Evolutionary conservation across 2,113 vertebrate species (phyloP).

Genomic region (Melanotaenia duboulayi): DNA sequence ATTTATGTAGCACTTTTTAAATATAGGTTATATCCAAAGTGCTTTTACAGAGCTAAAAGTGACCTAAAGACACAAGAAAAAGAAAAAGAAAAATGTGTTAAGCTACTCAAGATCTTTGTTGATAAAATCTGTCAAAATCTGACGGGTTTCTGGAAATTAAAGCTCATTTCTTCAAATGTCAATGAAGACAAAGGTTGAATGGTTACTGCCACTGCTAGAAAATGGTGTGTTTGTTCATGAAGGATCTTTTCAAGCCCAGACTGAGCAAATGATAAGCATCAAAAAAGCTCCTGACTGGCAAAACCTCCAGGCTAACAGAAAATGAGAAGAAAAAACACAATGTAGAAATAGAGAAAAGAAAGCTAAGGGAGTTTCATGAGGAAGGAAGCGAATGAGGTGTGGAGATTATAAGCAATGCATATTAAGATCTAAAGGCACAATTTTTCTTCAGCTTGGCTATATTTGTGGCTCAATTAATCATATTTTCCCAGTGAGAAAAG

Average conservation of each 20-base stretch:
- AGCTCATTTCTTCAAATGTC: neutral
- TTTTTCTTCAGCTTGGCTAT: accelerated
- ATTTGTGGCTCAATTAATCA: neutral
- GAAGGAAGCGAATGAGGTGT: neutral
- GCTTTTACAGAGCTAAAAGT: neutral
- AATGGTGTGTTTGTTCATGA: neutral
- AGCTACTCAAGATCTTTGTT: too few species aligned
- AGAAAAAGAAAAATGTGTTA: too few species aligned
- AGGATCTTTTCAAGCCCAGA: neutral
- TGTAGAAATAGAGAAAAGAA: neutral
- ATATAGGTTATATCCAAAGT: too few species aligned
- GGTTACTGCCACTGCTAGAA: neutral
- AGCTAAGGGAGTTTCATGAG: neutral
- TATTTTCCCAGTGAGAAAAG: neutral
- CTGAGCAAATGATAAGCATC: neutral
- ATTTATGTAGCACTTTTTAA: neutral
- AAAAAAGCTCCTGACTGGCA: neutral
- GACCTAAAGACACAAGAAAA: neutral
- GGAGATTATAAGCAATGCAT: neutral
- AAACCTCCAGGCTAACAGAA: neutral
- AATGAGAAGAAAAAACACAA: neutral
- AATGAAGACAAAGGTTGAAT: neutral
- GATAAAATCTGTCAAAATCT: too few species aligned
- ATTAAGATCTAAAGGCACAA: neutral
- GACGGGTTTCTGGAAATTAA: neutral